phyloP scores from a whole-genome alignment of 2,113 vertebrate genomes.

The Sardina pilchardus region DNA sequence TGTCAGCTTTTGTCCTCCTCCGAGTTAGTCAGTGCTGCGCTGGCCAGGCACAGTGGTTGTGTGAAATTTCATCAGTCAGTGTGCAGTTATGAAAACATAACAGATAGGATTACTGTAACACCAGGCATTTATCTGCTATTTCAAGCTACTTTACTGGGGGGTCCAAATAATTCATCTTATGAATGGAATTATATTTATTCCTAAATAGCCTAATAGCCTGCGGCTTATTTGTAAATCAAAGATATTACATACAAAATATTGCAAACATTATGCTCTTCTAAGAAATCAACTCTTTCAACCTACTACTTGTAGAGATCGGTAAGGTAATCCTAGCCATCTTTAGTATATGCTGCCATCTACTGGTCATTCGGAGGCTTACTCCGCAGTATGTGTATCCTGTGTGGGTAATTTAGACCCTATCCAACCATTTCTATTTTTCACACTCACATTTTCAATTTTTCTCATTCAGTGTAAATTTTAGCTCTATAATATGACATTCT shows the following conservation, averaged over 20 bases:
- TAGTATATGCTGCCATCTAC: neutral
- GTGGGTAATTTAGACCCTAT: neutral
- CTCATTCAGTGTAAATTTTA: neutral
- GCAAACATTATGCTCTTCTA: neutral
- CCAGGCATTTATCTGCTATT: neutral
- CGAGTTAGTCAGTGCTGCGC: neutral
- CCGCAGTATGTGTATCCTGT: neutral
- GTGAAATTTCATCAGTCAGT: neutral
- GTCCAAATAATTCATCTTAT: neutral
- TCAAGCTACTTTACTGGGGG: neutral
- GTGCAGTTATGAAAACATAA: neutral
- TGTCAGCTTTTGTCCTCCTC: neutral
- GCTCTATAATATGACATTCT: neutral
- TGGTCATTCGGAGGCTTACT: neutral
- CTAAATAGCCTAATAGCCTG: neutral
- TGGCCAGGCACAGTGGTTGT: neutral
- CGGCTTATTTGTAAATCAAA: neutral
- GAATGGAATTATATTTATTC: neutral
- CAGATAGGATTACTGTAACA: neutral
- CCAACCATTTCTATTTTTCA: neutral
- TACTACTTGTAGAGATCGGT: neutral
- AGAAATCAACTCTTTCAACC: neutral
- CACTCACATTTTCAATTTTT: neutral
- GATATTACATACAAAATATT: neutral
- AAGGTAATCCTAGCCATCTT: neutral